Conservation (phyloP, 2,113 vertebrate genomes). For the Phyllopteryx taeniolatus region DNA sequence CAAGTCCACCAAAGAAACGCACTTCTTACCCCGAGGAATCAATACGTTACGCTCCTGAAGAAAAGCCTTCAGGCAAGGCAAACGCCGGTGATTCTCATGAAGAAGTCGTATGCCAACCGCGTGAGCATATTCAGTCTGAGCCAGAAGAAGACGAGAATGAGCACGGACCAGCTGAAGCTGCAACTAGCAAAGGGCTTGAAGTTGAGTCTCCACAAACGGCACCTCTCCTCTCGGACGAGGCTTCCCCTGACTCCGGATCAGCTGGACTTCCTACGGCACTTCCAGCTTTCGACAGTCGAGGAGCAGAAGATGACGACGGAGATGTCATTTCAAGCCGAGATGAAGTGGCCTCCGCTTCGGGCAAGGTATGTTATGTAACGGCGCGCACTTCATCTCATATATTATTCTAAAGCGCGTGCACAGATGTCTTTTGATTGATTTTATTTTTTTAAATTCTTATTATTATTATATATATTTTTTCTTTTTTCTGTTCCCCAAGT, state of each 20-base stretch:
- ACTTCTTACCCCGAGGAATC: neutral
- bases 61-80: neutral
- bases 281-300: conserved; percentile 25
- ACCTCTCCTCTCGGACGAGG: conserved; percentile 21
- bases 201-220: conserved; percentile 16
- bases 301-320: conserved; percentile 32
- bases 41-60: neutral
- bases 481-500: conserved; percentile 54
- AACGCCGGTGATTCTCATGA: neutral
- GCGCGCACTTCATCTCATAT: neutral
- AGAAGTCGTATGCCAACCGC: neutral
- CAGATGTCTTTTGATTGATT: no score
- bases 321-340: conserved; percentile 14
- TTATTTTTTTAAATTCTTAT: no score
- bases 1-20: neutral
- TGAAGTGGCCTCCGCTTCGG: conserved; percentile 8
- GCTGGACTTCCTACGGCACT: conserved; percentile 29
- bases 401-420: neutral
- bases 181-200: conserved; percentile 1
- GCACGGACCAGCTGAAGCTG: conserved; percentile 1
- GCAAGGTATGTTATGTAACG: conserved; percentile 57
- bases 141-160: conserved; percentile 26
- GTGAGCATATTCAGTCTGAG: neutral
- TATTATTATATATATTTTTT: neutral
- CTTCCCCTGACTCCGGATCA: conserved; percentile 34